These are phyloP conservation scores for Latrodectus hesperus DNA, from an alignment of 2,888 invertebrate species.

Conservation along the genomic window DNA sequence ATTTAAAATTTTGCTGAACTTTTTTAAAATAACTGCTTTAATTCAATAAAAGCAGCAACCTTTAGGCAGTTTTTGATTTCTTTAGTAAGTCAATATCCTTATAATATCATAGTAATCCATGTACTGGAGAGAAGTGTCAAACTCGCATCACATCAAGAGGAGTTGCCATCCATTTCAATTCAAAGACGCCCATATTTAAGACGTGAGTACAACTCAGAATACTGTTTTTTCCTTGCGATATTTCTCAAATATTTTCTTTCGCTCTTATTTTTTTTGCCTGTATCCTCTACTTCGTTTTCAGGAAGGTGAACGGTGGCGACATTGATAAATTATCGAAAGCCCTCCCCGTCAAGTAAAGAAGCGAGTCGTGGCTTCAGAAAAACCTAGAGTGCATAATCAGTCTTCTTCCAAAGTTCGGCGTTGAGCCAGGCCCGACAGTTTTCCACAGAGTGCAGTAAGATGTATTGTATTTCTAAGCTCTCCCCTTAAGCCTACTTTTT, in stretches of 20 bases:
- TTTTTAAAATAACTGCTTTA: no score
- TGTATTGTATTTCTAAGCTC: constrained; percentile 47
- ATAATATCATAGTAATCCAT: no score
- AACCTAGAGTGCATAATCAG: constrained; percentile 61
- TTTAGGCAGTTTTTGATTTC: no score
- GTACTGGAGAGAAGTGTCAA: no score
- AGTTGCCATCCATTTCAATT: background rate
- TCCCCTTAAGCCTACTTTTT: constrained; percentile 28
- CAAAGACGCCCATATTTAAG: background rate
- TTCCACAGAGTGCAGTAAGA: constrained; percentile 44
- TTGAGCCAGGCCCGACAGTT: constrained; percentile 56
- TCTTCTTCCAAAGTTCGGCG: constrained; percentile 49
- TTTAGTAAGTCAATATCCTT: no score
- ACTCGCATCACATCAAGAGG: no score
- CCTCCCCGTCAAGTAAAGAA: constrained; percentile 55
- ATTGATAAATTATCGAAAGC: constrained; percentile 69
- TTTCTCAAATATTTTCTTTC: constrained; percentile 20
- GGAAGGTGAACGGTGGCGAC: constrained; percentile 50
- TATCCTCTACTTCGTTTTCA: constrained; percentile 1
- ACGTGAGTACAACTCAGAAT: constrained; percentile 6
- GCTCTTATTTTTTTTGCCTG: constrained; percentile 13
- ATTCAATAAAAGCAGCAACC: no score
- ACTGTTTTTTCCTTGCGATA: constrained; percentile 1
- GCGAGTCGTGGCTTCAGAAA: constrained; percentile 64
- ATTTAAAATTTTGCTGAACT: no score